Evolutionary conservation across 30 jellyfish, hydroid and myxozoan genomes (phyloP).

Genomic region (Pelagia noctiluca): DNA sequence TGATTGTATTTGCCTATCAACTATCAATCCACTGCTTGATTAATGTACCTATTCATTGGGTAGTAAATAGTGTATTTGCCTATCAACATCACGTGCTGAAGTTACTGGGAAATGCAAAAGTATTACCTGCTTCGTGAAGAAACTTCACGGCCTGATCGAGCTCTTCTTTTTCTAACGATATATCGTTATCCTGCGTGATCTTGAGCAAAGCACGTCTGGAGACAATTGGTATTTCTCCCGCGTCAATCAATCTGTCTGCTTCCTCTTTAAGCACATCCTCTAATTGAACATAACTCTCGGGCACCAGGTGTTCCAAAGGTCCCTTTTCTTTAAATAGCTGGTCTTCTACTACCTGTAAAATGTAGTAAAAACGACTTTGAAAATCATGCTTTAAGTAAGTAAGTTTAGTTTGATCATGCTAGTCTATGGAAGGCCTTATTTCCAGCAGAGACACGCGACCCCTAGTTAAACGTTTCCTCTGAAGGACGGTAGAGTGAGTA

Average conservation of each 20-base stretch:
- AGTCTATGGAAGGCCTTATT: no score
- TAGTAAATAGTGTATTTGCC: no score
- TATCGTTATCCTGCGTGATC: conserved; percentile 52
- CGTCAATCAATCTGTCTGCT: conserved; percentile 34
- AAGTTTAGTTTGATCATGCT: no score
- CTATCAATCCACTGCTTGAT: no score
- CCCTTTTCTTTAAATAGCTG: conserved; percentile 72
- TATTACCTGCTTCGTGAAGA: conserved; percentile 85
- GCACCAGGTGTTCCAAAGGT: conserved; percentile 82
- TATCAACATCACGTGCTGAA: no score
- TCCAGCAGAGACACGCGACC: no score
- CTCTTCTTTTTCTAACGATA: conserved; percentile 75
- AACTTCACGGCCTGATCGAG: conserved; percentile 84
- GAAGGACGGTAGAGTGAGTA: no score
- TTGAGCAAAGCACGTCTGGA: conserved; percentile 59
- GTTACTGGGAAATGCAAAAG: neutral
- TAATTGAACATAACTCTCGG: conserved; percentile 87
- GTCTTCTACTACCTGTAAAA: conserved; percentile 54
- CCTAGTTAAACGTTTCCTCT: no score
- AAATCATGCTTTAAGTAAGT: no score
- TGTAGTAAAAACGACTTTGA: no score
- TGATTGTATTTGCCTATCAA: no score
- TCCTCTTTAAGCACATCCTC: conserved; percentile 79
- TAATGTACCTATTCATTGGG: no score
- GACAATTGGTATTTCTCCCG: conserved; percentile 62